These are phyloP conservation scores for Anolis sagrei DNA, from an alignment of 2,113 vertebrate species.

Conservation along the genomic window DNA sequence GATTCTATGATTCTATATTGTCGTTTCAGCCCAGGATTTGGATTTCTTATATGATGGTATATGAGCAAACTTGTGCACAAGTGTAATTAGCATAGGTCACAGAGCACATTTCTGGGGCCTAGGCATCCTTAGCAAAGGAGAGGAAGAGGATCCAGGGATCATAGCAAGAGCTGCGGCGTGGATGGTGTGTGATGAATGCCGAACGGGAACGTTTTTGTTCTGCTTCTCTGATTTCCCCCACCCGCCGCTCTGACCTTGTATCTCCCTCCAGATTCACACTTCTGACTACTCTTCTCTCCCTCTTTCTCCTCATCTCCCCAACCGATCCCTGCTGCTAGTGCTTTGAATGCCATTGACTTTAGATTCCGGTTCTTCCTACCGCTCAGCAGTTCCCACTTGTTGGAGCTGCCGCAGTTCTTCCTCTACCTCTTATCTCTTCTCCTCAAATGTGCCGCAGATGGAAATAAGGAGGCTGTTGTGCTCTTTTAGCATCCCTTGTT, in stretches of 20 bases:
- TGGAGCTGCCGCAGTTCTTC: conserved; percentile 52
- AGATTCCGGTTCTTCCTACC: conserved; percentile 51
- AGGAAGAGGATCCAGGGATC: conserved; percentile 25
- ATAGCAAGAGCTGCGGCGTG: conserved; percentile 11
- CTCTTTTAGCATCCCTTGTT: not conserved
- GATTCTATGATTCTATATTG: too few species aligned
- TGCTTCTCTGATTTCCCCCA: conserved; percentile 41
- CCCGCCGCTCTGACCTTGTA: conserved; percentile 67
- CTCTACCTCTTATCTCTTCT: conserved; percentile 58
- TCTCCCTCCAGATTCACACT: conserved; percentile 64
- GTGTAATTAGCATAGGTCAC: conserved; percentile 37
- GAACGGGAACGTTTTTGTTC: not conserved
- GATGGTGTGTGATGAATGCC: conserved; percentile 24
- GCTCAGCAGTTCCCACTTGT: conserved; percentile 69
- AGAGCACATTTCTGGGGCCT: conserved; percentile 9
- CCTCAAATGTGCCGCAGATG: not conserved
- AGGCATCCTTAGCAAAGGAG: conserved; percentile 21
- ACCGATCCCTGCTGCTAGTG: conserved; percentile 53
- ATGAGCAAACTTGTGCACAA: not conserved
- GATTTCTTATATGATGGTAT: not conserved
- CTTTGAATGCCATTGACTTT: conserved; percentile 69
- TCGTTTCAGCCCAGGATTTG: too few species aligned
- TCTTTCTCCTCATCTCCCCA: not conserved
- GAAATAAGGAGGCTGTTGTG: not conserved
- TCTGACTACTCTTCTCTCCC: conserved; percentile 39